A percentile compares a stretch with the other conserved stretches of the same genome.
Evolutionary conservation across 2,113 vertebrate genomes (phyloP).

Genomic region (Colossoma macropomum): DNA sequence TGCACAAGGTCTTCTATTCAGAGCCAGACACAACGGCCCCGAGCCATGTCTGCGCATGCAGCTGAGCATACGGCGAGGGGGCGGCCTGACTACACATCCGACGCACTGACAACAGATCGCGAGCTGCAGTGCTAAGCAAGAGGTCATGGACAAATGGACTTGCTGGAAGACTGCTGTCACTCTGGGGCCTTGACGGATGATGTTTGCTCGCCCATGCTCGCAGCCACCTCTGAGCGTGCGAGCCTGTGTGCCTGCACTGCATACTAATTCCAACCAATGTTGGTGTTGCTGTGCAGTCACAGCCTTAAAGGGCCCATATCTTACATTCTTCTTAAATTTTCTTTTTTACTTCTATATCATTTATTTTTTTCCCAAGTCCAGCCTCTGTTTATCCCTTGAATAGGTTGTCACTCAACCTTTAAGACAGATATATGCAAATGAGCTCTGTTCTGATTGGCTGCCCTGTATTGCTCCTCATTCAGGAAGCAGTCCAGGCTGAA

Average conservation of each 20-base stretch:
- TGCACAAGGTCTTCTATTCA: neutral
- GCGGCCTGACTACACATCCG: slow-evolving; percentile 14
- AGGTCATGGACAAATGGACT: slow-evolving; percentile 48
- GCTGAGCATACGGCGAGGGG: slow-evolving; percentile 15
- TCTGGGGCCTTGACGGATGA: slow-evolving; percentile 35
- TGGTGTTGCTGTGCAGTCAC: neutral
- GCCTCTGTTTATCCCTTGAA: no score
- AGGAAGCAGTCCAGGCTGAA: no score
- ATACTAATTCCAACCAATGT: slow-evolving; percentile 27
- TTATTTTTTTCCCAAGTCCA: no score
- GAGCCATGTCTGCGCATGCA: slow-evolving; percentile 10
- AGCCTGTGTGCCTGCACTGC: neutral
- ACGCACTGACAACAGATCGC: neutral
- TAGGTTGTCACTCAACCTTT: no score
- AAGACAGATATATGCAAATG: no score
- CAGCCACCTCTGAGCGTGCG: neutral
- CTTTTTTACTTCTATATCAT: no score
- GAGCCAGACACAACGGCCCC: neutral
- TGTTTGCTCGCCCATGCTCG: slow-evolving; percentile 34
- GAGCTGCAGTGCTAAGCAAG: neutral
- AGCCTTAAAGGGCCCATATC: neutral
- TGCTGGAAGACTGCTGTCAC: slow-evolving; percentile 27
- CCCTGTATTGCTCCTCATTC: no score
- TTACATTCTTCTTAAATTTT: no score
- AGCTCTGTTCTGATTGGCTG: no score